Conservation (phyloP, 2,888 invertebrate species). For the Synanthedon tipuliformis region DNA sequence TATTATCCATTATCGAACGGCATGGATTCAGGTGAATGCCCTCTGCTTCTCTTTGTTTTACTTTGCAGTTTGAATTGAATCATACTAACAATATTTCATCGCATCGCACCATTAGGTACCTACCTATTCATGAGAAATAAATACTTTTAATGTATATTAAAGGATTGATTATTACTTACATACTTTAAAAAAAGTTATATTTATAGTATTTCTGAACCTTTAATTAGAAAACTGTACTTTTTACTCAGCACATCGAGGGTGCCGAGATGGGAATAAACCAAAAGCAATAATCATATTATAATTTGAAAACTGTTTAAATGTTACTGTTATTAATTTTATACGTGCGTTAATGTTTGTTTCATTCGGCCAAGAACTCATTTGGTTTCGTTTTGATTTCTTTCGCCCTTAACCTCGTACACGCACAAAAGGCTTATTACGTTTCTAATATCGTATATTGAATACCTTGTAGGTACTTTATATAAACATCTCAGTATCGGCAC, state of each 20-base stretch:
- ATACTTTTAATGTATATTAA: too few species aligned
- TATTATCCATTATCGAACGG: constrained; percentile 8
- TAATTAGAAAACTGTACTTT: too few species aligned
- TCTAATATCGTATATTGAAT: not conserved
- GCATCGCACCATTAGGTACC: not conserved
- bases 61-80: constrained; percentile 1
- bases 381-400: constrained; percentile 52
- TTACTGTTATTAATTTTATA: not conserved
- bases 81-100: not conserved
- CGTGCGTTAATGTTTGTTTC: constrained; percentile 6
- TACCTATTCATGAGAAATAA: too few species aligned
- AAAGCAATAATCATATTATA: too few species aligned
- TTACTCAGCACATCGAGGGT: too few species aligned
- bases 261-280: too few species aligned
- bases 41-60: constrained; percentile 6
- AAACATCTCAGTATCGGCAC: not conserved
- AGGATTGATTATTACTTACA: too few species aligned
- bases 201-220: too few species aligned
- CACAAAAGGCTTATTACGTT: constrained; percentile 10
- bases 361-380: constrained; percentile 2
- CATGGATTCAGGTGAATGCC: constrained; percentile 6
- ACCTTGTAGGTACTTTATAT: not conserved
- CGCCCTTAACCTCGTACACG: constrained; percentile 49
- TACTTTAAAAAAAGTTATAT: too few species aligned
- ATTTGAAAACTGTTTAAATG: too few species aligned